A percentile compares a stretch with the other conserved stretches of the same genome.
phyloP scores from a whole-genome alignment of 2,113 vertebrate species.

The Paramormyrops kingsleyae region DNA sequence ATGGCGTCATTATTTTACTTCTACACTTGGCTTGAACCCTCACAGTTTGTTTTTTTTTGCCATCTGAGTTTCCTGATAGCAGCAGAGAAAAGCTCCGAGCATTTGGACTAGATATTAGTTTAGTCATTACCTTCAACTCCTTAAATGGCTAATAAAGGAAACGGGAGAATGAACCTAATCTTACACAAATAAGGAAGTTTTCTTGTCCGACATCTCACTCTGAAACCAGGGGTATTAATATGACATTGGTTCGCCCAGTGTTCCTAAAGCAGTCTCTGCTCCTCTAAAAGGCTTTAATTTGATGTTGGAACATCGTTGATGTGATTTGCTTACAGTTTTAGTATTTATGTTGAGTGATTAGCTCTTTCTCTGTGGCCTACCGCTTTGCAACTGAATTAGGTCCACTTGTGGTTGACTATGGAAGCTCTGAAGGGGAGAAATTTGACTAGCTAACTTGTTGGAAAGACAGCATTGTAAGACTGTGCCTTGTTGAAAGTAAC shows the following conservation, averaged over 20 bases:
- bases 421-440: neutral
- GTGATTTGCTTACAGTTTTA: neutral
- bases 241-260: neutral
- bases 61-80: neutral
- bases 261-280: neutral
- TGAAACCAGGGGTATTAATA: neutral
- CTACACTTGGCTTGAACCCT: neutral
- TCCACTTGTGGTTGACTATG: neutral
- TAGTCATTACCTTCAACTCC: neutral
- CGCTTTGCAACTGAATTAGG: neutral
- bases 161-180: neutral
- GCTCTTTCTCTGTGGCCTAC: neutral
- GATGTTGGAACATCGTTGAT: neutral
- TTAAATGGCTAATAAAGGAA: neutral
- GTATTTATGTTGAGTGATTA: neutral
- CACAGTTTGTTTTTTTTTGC: neutral
- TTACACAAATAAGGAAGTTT: neutral
- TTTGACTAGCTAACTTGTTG: neutral
- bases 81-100: neutral
- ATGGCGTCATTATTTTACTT: neutral
- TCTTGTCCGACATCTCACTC: neutral
- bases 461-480: neutral
- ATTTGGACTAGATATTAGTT: neutral
- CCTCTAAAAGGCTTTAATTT: neutral
- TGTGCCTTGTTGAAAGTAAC: neutral